These are phyloP conservation scores for Archaeoteleia sp. DNA, from an alignment of 2,888 invertebrate genomes.

Conservation along the genomic window DNA sequence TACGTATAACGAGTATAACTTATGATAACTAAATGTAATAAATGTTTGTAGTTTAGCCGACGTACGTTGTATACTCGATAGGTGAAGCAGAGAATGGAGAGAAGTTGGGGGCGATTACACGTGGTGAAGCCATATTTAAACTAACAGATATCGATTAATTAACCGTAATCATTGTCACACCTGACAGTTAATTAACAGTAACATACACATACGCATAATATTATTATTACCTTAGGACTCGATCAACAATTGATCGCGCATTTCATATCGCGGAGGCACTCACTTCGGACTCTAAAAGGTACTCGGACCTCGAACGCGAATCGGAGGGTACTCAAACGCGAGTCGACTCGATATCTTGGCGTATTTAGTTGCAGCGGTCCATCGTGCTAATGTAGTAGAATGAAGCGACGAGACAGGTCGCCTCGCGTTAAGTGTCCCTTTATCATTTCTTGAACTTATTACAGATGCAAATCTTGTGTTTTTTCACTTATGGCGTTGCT, in stretches of 20 bases:
- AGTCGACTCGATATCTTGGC: slow-evolving; percentile 27
- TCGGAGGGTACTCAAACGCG: slow-evolving; percentile 67
- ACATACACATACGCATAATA: slow-evolving; percentile 57
- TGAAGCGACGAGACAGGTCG: slow-evolving; percentile 18
- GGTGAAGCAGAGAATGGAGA: slow-evolving; percentile 53
- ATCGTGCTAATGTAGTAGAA: neutral
- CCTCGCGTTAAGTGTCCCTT: slow-evolving; percentile 58
- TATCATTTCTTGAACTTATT: slow-evolving; percentile 70
- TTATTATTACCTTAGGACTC: slow-evolving; percentile 64
- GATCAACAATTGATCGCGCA: slow-evolving; percentile 57
- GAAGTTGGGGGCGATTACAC: slow-evolving; percentile 54
- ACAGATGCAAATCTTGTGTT: slow-evolving; percentile 74
- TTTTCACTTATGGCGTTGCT: slow-evolving; percentile 74
- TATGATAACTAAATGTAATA: slow-evolving; percentile 73
- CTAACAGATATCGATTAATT: slow-evolving; percentile 71
- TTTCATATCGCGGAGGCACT: slow-evolving; percentile 72
- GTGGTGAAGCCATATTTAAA: slow-evolving; percentile 71
- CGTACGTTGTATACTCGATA: slow-evolving; percentile 71
- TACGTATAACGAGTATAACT: slow-evolving; percentile 64
- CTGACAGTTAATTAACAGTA: slow-evolving; percentile 65
- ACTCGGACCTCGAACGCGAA: slow-evolving; percentile 72
- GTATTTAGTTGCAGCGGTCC: slow-evolving; percentile 6
- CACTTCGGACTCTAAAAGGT: slow-evolving; percentile 67
- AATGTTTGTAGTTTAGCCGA: slow-evolving; percentile 74
- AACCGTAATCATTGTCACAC: slow-evolving; percentile 69